Evolutionary conservation across 1,140 invertebrate species (phyloP).

Genomic region (Drosophila repleta): DNA sequence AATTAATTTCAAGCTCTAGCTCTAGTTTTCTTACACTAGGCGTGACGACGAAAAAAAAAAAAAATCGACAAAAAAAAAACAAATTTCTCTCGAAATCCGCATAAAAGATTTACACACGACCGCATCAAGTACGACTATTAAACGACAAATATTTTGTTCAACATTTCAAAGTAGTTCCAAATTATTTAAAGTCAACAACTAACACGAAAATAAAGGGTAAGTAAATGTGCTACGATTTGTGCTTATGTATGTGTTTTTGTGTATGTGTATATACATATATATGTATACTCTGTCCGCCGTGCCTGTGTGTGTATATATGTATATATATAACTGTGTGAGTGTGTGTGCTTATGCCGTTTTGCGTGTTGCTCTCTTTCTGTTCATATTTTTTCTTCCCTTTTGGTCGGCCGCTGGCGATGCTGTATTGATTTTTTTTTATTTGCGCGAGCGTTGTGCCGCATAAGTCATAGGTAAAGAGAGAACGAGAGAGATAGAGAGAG

Average conservation of each 20-base stretch:
- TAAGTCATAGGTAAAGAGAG: slow-evolving; percentile 2
- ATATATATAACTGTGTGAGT: slow-evolving; percentile 12
- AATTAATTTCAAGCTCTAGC: slow-evolving; percentile 53
- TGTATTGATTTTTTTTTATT: slow-evolving; percentile 80
- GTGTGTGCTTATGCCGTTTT: slow-evolving; percentile 22
- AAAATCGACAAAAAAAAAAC: slow-evolving; percentile 51
- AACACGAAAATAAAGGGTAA: slow-evolving; percentile 51
- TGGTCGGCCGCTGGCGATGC: slow-evolving; percentile 61
- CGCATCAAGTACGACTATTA: slow-evolving; percentile 25
- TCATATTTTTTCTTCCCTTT: slow-evolving; percentile 57
- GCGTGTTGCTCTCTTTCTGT: slow-evolving; percentile 47
- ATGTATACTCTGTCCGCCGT: no score
- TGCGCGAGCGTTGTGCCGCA: slow-evolving; percentile 30
- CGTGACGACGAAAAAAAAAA: slow-evolving; percentile 61
- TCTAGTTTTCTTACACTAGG: slow-evolving; percentile 50
- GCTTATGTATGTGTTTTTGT: slow-evolving; percentile 8
- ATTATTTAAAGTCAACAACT: slow-evolving; percentile 45
- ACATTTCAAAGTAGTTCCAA: slow-evolving; percentile 42
- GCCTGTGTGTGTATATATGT: slow-evolving; percentile 5
- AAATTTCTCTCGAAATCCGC: slow-evolving; percentile 43
- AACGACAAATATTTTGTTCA: slow-evolving; percentile 40
- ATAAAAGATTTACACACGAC: slow-evolving; percentile 38
- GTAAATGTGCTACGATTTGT: slow-evolving; percentile 46
- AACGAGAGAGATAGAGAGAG: slow-evolving; percentile 2
- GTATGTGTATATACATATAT: slow-evolving; percentile 7